Conservation (phyloP, 1,140 invertebrate genomes). For the Papilio polyxenes region DNA sequence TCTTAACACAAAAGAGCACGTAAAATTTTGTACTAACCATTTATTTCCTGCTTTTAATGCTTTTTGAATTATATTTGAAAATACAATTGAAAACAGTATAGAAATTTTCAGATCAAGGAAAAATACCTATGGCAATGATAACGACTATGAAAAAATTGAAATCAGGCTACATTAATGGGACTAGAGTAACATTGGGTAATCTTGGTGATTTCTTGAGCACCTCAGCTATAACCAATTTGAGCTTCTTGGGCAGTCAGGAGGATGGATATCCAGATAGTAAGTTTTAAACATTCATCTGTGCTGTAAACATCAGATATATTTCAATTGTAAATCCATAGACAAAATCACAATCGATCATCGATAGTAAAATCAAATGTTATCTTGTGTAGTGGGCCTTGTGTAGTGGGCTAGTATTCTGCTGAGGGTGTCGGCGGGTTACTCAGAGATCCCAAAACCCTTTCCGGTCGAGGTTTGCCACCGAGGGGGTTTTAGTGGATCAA, state of each 20-base stretch:
- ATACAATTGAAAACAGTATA: not conserved
- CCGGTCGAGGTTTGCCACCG: too few relatives aligned
- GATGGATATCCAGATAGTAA: constrained; percentile 92
- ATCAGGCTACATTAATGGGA: constrained; percentile 99
- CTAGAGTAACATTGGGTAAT: constrained; percentile 95
- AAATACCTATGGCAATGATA: constrained; percentile 95
- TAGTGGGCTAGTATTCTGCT: too few relatives aligned
- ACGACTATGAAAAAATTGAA: constrained; percentile 99
- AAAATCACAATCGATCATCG: too few relatives aligned
- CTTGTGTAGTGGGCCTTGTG: too few relatives aligned
- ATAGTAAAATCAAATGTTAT: too few relatives aligned
- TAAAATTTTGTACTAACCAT: not conserved
- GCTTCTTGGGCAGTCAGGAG: constrained; percentile 95
- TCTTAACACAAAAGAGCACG: not conserved
- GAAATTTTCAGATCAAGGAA: constrained; percentile 90
- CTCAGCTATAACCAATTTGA: constrained; percentile 97
- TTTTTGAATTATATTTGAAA: not conserved
- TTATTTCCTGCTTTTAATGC: constrained; percentile 6
- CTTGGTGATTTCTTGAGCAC: constrained; percentile 96
- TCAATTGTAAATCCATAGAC: too few relatives aligned
- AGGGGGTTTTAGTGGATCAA: too few relatives aligned
- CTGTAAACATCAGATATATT: too few relatives aligned
- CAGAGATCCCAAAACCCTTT: too few relatives aligned
- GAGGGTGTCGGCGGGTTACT: too few relatives aligned
- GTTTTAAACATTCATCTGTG: constrained; percentile 44